phyloP scores from a whole-genome alignment of 2,888 invertebrate species.

The Herminia tarsipennalis region DNA sequence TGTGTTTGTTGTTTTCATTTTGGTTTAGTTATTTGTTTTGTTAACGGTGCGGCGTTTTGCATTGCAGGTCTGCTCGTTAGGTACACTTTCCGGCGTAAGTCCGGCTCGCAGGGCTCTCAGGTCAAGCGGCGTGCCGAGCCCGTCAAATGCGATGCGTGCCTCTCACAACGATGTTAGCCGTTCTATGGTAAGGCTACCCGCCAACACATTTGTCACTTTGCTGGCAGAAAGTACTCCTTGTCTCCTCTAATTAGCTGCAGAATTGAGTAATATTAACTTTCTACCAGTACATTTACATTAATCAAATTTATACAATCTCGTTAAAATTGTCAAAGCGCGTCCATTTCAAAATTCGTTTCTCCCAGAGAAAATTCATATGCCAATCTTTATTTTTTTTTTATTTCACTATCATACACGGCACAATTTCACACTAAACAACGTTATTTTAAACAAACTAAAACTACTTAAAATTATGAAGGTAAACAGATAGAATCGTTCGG shows the following conservation, averaged over 20 bases:
- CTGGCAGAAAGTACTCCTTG: slow-evolving; percentile 56
- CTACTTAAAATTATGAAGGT: slow-evolving; percentile 40
- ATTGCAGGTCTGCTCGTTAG: slow-evolving; percentile 87
- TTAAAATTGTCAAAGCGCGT: slow-evolving; percentile 70
- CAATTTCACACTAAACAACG: slow-evolving; percentile 31
- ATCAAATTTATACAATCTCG: slow-evolving; percentile 44
- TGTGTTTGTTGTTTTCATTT: slow-evolving; percentile 71
- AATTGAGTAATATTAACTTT: slow-evolving; percentile 39
- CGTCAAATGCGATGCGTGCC: slow-evolving; percentile 85
- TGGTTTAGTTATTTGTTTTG: slow-evolving; percentile 78
- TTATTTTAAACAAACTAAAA: slow-evolving; percentile 38
- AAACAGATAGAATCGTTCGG: slow-evolving; percentile 51
- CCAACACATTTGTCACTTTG: slow-evolving; percentile 55
- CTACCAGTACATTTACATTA: slow-evolving; percentile 49
- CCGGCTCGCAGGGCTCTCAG: slow-evolving; percentile 84
- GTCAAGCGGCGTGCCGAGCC: slow-evolving; percentile 82
- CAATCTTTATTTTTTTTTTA: slow-evolving; percentile 46
- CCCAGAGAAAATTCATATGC: slow-evolving; percentile 49
- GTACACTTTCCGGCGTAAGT: slow-evolving; percentile 87
- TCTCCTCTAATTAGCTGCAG: slow-evolving; percentile 34
- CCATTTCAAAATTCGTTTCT: slow-evolving; percentile 61
- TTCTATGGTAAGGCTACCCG: slow-evolving; percentile 80
- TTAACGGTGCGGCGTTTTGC: slow-evolving; percentile 85
- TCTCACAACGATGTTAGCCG: slow-evolving; percentile 85
- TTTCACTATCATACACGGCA: slow-evolving; percentile 40